Percentiles rank a stretch among this genome's conserved stretches.
These are phyloP conservation scores for Aix galericulata DNA, from an alignment of 2,113 vertebrate genomes.

Conservation along the genomic window DNA sequence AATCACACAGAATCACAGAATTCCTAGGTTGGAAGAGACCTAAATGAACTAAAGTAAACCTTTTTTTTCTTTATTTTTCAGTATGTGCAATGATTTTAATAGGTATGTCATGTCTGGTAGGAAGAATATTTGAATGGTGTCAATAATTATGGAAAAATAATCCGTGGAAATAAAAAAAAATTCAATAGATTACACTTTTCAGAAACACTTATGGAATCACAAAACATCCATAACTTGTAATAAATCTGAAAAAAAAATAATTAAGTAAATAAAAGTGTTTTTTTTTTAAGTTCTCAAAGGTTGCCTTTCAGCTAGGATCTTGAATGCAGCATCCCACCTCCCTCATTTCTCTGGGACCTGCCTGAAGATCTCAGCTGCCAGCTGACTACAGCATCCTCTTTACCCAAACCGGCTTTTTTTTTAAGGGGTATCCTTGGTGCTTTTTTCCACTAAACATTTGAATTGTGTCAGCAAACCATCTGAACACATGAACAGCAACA, in stretches of 20 bases:
- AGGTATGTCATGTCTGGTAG: accelerated
- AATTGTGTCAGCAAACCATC: neutral
- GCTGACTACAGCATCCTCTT: too few species aligned
- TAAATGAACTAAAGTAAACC: neutral
- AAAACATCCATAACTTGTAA: neutral
- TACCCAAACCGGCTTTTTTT: neutral
- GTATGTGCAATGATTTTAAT: neutral
- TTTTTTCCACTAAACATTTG: neutral
- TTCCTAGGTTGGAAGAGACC: too few species aligned
- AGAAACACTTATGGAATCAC: neutral
- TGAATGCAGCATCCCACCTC: accelerated
- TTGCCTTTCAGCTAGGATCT: neutral
- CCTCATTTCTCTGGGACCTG: neutral
- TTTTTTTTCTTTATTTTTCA: neutral
- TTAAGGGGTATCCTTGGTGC: neutral
- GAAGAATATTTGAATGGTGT: neutral
- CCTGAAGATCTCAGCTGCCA: neutral
- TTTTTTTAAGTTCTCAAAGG: accelerated
- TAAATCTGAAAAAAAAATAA: neutral
- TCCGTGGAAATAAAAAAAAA: neutral
- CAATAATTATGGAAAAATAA: neutral
- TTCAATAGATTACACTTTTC: neutral
- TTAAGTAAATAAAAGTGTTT: neutral
- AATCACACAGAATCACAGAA: too few species aligned
- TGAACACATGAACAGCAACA: neutral